Evolutionary conservation across 2,888 invertebrate genomes (phyloP).

Genomic region (Zaprionus obscuricornis): DNA sequence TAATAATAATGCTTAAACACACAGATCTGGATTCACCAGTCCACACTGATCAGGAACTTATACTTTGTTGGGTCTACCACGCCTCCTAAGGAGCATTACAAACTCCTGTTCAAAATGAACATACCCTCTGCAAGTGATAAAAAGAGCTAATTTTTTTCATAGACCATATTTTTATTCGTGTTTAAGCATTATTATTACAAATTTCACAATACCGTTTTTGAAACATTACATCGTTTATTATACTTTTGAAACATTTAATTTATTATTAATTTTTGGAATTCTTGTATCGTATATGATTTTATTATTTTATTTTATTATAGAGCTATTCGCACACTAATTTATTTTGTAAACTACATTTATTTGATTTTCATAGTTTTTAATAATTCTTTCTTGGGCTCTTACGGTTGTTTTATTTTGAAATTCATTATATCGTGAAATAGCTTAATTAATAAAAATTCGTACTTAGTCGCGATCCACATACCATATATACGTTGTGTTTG

Average conservation of each 20-base stretch:
- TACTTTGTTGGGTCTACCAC: too few relatives aligned
- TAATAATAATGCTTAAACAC: slow-evolving; percentile 65
- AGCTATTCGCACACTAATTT: slow-evolving; percentile 60
- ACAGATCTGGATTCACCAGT: too few relatives aligned
- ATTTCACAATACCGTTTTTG: slow-evolving; percentile 53
- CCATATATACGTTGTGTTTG: slow-evolving; percentile 55
- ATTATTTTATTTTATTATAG: too few relatives aligned
- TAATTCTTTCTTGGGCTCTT: too few relatives aligned
- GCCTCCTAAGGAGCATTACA: too few relatives aligned
- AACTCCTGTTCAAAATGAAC: too few relatives aligned
- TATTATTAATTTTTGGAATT: too few relatives aligned
- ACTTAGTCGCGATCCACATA: slow-evolving; percentile 66
- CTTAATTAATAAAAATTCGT: slow-evolving; percentile 79
- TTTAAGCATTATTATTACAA: slow-evolving; percentile 65
- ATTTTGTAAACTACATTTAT: slow-evolving; percentile 62
- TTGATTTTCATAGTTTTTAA: slow-evolving; percentile 27
- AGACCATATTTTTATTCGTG: too few relatives aligned
- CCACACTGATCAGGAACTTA: too few relatives aligned
- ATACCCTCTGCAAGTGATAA: too few relatives aligned
- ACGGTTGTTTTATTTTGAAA: slow-evolving; percentile 52
- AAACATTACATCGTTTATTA: slow-evolving; percentile 41
- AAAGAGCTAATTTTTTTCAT: too few relatives aligned
- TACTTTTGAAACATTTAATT: slow-evolving; percentile 33
- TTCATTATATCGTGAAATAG: slow-evolving; percentile 60
- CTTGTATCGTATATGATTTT: slow-evolving; percentile 50